phyloP scores from a whole-genome alignment of 2,797 vertebrate species.

The Alcedo atthis region DNA sequence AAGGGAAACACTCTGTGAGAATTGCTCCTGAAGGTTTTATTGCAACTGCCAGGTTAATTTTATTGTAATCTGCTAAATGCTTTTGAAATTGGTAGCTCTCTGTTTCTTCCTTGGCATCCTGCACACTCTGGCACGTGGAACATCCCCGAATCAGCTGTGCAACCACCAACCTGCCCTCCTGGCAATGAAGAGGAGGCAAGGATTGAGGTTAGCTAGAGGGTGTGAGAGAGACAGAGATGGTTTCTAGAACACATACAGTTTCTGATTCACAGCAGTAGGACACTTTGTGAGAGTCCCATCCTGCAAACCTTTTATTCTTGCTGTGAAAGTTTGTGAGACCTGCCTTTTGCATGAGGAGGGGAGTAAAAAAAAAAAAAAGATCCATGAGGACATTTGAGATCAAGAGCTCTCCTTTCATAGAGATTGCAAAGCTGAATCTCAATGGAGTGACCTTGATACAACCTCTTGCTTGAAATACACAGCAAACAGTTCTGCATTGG shows the following conservation, averaged over 20 bases:
- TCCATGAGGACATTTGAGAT: background rate
- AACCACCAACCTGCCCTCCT: background rate
- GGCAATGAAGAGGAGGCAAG: background rate
- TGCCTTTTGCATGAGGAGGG: background rate
- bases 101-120: background rate
- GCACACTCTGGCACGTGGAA: background rate
- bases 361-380: background rate
- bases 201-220: background rate
- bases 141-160: background rate
- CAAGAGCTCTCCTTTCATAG: background rate
- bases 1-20: background rate
- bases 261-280: background rate
- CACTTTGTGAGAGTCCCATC: background rate
- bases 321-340: background rate
- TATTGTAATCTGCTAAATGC: background rate
- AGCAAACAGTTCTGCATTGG: background rate
- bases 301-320: background rate
- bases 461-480: conserved; percentile 30
- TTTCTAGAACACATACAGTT: background rate
- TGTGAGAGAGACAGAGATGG: background rate
- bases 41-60: background rate
- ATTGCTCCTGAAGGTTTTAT: background rate
- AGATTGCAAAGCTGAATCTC: background rate
- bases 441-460: conserved; percentile 28
- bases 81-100: background rate